phyloP scores from a whole-genome alignment of 2,797 vertebrate genomes.

The Lepilemur septentrionalis region DNA sequence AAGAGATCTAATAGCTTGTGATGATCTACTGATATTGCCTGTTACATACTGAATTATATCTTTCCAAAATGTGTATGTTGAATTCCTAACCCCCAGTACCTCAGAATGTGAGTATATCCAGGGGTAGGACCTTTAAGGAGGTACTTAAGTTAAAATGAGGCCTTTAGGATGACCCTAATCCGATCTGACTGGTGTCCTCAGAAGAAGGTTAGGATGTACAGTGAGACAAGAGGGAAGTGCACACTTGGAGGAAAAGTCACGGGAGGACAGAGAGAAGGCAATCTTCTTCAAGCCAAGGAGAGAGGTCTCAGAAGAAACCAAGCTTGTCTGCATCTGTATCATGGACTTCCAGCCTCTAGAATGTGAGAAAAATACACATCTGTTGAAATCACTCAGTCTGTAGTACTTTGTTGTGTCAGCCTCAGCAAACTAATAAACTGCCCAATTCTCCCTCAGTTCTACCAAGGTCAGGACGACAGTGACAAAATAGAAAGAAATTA shows the following conservation, averaged over 20 bases:
- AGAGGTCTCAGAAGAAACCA: neutral
- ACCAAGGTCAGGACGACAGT: constrained; percentile 17
- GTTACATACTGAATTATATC: neutral
- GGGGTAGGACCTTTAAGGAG: neutral
- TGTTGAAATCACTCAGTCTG: neutral
- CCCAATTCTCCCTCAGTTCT: constrained; percentile 22
- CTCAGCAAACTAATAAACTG: neutral
- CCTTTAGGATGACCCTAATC: neutral
- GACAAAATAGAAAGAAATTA: constrained; percentile 33
- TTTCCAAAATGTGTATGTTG: neutral
- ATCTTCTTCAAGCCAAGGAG: neutral
- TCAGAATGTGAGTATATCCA: neutral
- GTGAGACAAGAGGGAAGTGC: neutral
- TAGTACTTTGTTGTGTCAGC: neutral
- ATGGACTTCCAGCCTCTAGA: neutral
- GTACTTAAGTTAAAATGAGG: neutral
- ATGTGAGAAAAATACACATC: neutral
- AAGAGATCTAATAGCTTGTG: neutral
- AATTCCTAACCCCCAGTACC: neutral
- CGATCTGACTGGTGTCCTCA: neutral
- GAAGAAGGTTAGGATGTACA: neutral
- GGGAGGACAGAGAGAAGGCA: neutral
- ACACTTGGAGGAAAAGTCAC: neutral
- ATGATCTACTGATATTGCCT: constrained; percentile 33
- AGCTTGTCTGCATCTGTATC: neutral